Evolutionary conservation across 2,797 vertebrate genomes (phyloP), one percentile per base, ranked within the genome.

Genomic region (Gastrophryne carolinensis): DNA sequence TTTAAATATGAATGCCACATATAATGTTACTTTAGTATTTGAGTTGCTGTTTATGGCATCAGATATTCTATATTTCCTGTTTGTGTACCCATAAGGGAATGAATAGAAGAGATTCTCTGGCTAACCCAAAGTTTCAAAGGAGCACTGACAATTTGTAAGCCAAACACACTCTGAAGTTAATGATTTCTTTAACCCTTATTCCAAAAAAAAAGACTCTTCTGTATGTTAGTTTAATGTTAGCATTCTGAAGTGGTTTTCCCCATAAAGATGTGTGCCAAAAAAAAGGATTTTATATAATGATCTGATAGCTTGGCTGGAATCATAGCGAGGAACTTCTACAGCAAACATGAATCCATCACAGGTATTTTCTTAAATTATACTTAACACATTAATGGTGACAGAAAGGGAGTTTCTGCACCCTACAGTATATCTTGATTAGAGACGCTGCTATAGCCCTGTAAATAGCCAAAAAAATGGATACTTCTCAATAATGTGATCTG

Each of bases 181-280:
- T 75, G 62, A 80, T 79, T 84, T 83, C 53, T 78, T 54, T 57
- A 84, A 68, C 54, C 41, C 50, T 81, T 68, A 21, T 44, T 49
- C 37, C n/a, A 83, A n/a, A n/a, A 82, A 23, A 68, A 84, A 83
- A 63, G 41, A 9, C 65, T 83, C 66, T 72, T 79, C 79, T 81
- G 53, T 82, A 35, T 4, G 0, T 7, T 49, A 73, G 9, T 49
- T 5, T 32, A 77, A 9, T 60, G 2, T 19, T 27, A 79, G 74
- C 13, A 24, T 65, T 75, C n/a, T 54, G 37, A 66, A 73, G 26
- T 17, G 7, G 78, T 83, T 41, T 27, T 65, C 3, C 11, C 67
- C 81, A 65, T 35, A 35, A 24, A 58, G 1, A 10, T 13, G 17
- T 41, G 5, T 64, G 73, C 41, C 73, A 81, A 75, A 56, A 37